Base-by-base conservation (phyloP, 2,113 vertebrate species). In the Pituophis catenifer region DNA sequence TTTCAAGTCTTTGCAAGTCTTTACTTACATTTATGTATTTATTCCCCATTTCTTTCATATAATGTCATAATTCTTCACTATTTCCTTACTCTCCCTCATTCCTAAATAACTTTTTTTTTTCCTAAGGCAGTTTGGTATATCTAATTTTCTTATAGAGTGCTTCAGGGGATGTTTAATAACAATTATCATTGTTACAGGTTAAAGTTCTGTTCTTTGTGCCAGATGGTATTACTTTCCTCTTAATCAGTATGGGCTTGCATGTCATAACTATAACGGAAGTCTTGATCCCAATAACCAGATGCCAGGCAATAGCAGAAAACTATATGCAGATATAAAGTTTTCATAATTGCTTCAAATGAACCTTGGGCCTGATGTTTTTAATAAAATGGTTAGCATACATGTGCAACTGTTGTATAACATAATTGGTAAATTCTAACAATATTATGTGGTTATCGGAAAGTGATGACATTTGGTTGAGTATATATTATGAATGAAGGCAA, bases 181-280 rank as follows among this genome's bases (percentile, higher is more conserved):
- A 96, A 98, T 98, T 97, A 96, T 98, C 93, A 6, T 98, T 97
- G 97, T 98, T 98, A 97, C 96, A 97, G 96, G 97, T 98, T 97
- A 98, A 98, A 98, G 95, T 97, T 97, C 94, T 96, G 97, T 97
- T 97, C 96, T 97, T 98, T 96, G 93, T 96, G 95, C 97, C 98
- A 98, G 97, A 98, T 98, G 98, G 97, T 97, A 94, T 94, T 91
- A 92, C 96, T 94, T 96, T 96, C 94, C 95, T 96, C 94, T 96
- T 96, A 97, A 95, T 93, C 95, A 97, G 93, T 97, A 97, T 96
- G 93, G 97, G 94, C 94, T 96, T 97, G 96, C 95, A 91, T 97
- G 98, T 96, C 94, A 95, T 94, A 93, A 93, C 95, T 96, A 95
- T 95, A 97, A 97, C 96, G 95, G 96, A 95, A 59, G 97, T 98